Evolutionary conservation across 2,113 vertebrate genomes (phyloP).

Genomic region (Lamprotornis superbus): DNA sequence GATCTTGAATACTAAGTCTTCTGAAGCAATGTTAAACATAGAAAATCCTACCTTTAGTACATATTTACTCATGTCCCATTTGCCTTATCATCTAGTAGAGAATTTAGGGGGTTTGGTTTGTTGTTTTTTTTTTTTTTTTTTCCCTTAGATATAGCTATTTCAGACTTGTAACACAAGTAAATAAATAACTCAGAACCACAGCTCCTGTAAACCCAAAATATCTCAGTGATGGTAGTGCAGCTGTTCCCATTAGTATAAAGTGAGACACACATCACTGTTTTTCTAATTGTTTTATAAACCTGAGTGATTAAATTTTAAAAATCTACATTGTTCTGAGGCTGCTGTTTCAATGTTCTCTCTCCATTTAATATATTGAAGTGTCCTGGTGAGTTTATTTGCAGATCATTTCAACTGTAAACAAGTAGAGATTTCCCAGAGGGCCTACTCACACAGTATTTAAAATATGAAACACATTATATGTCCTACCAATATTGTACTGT

Average conservation of each 20-base stretch:
- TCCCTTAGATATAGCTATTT: neutral
- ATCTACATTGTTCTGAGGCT: neutral
- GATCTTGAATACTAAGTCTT: neutral
- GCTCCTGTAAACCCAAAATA: neutral
- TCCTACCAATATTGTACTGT: neutral
- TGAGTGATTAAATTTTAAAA: neutral
- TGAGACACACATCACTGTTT: neutral
- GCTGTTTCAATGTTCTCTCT: neutral
- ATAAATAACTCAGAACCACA: neutral
- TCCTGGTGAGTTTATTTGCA: slow-evolving; percentile 23
- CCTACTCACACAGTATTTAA: neutral
- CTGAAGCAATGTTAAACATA: neutral
- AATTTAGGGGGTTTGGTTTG: rapidly evolving
- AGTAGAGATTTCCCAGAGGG: neutral
- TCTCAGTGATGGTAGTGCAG: neutral
- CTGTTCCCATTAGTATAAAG: neutral
- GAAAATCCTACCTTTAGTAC: neutral
- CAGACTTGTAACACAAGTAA: neutral
- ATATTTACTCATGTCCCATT: neutral
- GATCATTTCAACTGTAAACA: slow-evolving; percentile 28
- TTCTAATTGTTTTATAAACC: neutral
- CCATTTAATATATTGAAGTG: neutral
- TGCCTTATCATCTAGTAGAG: neutral
- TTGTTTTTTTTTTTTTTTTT: neutral
- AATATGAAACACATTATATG: neutral